These are phyloP conservation scores for Halictus rubicundus DNA, from an alignment of 1,140 invertebrate genomes.

Conservation along the genomic window DNA sequence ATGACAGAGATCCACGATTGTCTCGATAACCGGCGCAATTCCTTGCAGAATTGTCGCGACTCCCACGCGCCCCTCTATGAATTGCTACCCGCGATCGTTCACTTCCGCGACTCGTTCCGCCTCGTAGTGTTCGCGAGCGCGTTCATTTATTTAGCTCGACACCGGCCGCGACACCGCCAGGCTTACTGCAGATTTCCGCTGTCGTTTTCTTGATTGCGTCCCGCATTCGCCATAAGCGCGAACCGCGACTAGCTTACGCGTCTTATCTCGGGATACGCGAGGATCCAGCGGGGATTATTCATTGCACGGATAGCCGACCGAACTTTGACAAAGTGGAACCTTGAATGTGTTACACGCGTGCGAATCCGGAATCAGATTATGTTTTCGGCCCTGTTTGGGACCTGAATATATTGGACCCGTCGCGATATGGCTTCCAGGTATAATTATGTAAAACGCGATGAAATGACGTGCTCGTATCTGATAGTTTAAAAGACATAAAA, in stretches of 20 bases:
- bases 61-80: slow-evolving; percentile 30
- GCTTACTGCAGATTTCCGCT: background rate
- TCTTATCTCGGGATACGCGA: background rate
- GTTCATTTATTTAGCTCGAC: slow-evolving; percentile 22
- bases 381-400: too few species aligned
- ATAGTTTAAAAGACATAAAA: too few species aligned
- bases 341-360: background rate
- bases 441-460: too few species aligned
- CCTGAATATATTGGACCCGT: too few species aligned
- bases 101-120: slow-evolving; percentile 4
- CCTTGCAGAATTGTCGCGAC: slow-evolving; percentile 44
- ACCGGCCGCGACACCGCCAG: background rate
- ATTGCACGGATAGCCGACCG: background rate
- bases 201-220: background rate
- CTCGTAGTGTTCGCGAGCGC: background rate
- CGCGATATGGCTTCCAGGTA: background rate
- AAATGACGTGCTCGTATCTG: too few species aligned
- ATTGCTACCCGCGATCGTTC: background rate
- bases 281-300: background rate
- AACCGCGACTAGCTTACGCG: background rate
- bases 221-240: background rate
- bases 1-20: slow-evolving; percentile 53
- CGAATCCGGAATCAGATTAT: background rate
- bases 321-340: background rate
- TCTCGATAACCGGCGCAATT: slow-evolving; percentile 55